Conservation (phyloP, 2,797 vertebrate genomes). For the Pagetopsis macropterus region DNA sequence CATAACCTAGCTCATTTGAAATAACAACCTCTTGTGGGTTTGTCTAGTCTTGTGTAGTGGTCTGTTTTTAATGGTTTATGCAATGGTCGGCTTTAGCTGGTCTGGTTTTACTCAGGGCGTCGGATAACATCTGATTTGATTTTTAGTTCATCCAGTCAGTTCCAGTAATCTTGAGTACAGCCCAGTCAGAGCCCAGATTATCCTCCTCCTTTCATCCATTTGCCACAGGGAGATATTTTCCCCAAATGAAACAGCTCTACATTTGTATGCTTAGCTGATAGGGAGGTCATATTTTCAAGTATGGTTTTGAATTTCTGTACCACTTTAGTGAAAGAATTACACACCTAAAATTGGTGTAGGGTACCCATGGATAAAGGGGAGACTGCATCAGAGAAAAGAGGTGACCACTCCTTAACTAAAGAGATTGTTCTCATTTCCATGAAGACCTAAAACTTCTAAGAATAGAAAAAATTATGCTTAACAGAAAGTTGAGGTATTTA, state of each 20-base stretch:
- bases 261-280: slow-evolving; percentile 60
- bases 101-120: slow-evolving; percentile 36
- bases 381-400: slow-evolving; percentile 17
- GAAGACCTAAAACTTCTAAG: slow-evolving; percentile 50
- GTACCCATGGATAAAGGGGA: slow-evolving; percentile 23
- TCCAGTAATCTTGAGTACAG: slow-evolving; percentile 36
- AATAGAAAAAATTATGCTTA: slow-evolving; percentile 58
- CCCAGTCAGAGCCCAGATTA: slow-evolving; percentile 36
- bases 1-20: slow-evolving; percentile 21
- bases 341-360: slow-evolving; percentile 50
- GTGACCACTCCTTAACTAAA: slow-evolving; percentile 49
- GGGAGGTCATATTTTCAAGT: slow-evolving; percentile 63
- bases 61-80: slow-evolving; percentile 41
- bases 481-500: slow-evolving; percentile 62
- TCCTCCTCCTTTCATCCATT: slow-evolving; percentile 33
- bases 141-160: slow-evolving; percentile 36
- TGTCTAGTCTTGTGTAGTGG: slow-evolving; percentile 15
- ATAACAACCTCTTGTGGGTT: slow-evolving; percentile 18
- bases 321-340: slow-evolving; percentile 46
- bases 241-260: slow-evolving; percentile 46
- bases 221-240: slow-evolving; percentile 27
- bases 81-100: slow-evolving; percentile 17
- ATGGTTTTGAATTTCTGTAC: slow-evolving; percentile 34
- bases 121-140: slow-evolving; percentile 48
- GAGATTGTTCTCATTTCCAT: slow-evolving; percentile 54